Base-by-base conservation (phyloP, 2,797 vertebrate species). In the Crenichthys baileyi region DNA sequence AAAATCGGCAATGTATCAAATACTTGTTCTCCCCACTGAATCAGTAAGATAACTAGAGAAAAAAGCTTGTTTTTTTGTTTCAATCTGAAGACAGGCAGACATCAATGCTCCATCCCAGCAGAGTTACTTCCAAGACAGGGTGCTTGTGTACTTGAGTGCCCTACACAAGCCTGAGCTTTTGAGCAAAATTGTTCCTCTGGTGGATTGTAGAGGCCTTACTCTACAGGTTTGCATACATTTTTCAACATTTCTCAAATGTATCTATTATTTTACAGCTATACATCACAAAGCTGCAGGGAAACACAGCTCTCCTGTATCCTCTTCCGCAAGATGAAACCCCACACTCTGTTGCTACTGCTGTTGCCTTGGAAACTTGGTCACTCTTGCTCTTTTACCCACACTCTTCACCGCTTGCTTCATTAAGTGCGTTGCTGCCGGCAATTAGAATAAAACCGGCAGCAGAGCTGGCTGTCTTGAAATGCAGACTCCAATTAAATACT, bases 301-400 rank as follows among this genome's bases (percentile, higher is more conserved):
- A 92, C 90, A 89, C 85, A 91, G 84, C 89, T 93, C 90, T 93
- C 88, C 91, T 93, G 86, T 90, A 90, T 88, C 91, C 87, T 87
- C 94, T 93, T 92, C 93, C 93, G 94, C 88, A 91, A 95, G 94
- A 95, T 95, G 91, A 94, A 95, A 95, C 93, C 92, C 91, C 94
- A 86, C 86, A 41, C 92, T 92, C 81, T 78, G 94, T 93, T 93
- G 91, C 88, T 65, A 81, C 91, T 91, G 93, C 92, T 91, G 95
- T 96, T 96, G 94, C 95, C 93, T 88, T 95, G 93, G 96, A 95
- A 96, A 96, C 95, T 91, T 95, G 95, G 94, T 95, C 93, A 93
- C 93, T 93, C 91, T 92, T 87, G 91, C 91, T 93, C 91, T 92
- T 90, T 92, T 91, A 91, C 89, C 90, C 91, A 88, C 89, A 92